Conservation (phyloP, 2,113 vertebrate species). For the Chinchilla lanigera region DNA sequence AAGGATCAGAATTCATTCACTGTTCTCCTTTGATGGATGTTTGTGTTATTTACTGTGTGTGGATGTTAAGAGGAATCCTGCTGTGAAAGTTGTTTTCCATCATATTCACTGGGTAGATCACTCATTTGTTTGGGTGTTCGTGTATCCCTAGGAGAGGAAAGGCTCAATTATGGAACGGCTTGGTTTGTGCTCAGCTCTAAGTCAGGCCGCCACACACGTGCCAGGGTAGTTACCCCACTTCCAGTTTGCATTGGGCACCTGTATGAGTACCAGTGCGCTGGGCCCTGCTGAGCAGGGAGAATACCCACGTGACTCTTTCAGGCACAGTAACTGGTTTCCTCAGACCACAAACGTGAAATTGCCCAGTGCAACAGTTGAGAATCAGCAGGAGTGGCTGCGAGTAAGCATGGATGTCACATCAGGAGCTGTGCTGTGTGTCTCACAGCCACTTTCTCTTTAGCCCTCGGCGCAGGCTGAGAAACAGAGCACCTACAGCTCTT, state of each 20-base stretch:
- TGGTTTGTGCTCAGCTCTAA: neutral
- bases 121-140: neutral
- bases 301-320: neutral
- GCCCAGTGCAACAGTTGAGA: neutral
- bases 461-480: neutral
- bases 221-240: neutral
- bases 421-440: neutral
- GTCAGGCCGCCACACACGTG: neutral
- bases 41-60: neutral
- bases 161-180: neutral
- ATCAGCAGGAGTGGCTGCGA: neutral
- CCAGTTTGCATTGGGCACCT: neutral
- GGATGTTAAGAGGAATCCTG: neutral
- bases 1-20: neutral
- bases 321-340: neutral
- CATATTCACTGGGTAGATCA: neutral
- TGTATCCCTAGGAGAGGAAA: neutral
- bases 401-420: neutral
- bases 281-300: neutral
- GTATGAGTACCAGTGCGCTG: neutral
- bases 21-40: neutral
- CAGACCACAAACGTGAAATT: neutral
- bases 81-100: neutral
- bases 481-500: neutral
- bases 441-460: neutral